Evolutionary conservation across 2,113 vertebrate genomes (phyloP), one percentile per base, ranked within the genome.

Genomic region (Dasyornis broadbenti): DNA sequence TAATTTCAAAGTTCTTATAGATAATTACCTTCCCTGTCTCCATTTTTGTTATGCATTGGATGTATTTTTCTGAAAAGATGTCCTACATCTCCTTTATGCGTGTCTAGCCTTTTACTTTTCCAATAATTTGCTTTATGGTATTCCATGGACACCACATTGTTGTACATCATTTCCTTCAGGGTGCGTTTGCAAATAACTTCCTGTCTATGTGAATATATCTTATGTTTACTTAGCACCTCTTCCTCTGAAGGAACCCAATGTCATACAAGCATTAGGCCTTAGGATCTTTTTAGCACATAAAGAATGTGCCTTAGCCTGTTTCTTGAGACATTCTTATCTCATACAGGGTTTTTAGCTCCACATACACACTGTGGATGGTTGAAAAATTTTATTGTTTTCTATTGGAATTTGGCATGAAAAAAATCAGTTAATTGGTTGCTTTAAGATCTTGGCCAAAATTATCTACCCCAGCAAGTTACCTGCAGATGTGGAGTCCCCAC

Each of bases 71-170:
- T 86, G 44, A 42, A 64, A 70, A 87, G 19, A 15, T 56, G 7
- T 31, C 15, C n/a, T 59, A 39, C 1, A 3, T 45, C 22, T 63
- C 49, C 44, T 52, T 89, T 78, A 54, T 3, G 1, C 73, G 42
- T n/a, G 8, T 5, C 31, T 40, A 49, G 20, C 6, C 14, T 68
- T 92, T 61, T 39, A 24, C 5, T 84, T 63, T 87, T 79, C 12
- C 49, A 59, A 54, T 84, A 1, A 1, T 84, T 53, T 94, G 11
- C 13, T 68, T 53, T 71, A 27, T 52, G 28, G 14, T 61, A 50
- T 82, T 87, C 49, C 22, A 56, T 33, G 9, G 22, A 18, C 6
- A 53, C 22, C 28, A 3, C 0, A 0, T 26, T 63, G 16, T 30
- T 19, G 3, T 66, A 44, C 12, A 11, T 89, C 20, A 10, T 59